Evolutionary conservation across 2,888 invertebrate species (phyloP).

Genomic region (Nemotelus pantherinus): DNA sequence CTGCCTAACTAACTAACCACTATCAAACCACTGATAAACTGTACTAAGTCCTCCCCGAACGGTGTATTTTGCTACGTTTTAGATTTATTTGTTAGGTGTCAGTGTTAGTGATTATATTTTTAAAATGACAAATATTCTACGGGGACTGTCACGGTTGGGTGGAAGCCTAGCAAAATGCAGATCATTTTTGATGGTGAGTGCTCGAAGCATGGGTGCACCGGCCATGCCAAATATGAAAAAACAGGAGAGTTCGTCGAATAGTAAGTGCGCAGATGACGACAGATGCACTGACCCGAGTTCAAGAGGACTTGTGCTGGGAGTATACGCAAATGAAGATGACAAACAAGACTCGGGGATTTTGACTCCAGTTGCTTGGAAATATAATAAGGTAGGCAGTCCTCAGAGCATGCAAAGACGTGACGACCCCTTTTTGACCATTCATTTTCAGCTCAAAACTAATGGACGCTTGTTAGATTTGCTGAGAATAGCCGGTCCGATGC

Average conservation of each 20-base stretch:
- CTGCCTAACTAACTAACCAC: too few species aligned
- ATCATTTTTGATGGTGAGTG: too few species aligned
- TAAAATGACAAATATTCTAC: too few species aligned
- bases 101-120: too few species aligned
- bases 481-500: slow-evolving; percentile 67
- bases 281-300: slow-evolving; percentile 60
- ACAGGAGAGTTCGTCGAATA: not conserved
- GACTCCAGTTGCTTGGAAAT: slow-evolving; percentile 71
- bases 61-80: too few species aligned
- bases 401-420: slow-evolving; percentile 4
- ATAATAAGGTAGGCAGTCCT: slow-evolving; percentile 64
- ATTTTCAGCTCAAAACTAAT: slow-evolving; percentile 56
- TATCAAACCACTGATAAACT: too few species aligned
- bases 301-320: slow-evolving; percentile 70
- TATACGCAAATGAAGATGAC: slow-evolving; percentile 71
- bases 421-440: not conserved
- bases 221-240: too few species aligned
- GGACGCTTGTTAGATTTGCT: slow-evolving; percentile 69
- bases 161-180: too few species aligned
- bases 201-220: too few species aligned
- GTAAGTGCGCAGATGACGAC: slow-evolving; percentile 50
- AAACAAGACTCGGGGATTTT: slow-evolving; percentile 68
- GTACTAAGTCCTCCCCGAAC: too few species aligned
- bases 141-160: too few species aligned
- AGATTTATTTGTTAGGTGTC: too few species aligned